Evolutionary conservation across 37 sponge, comb jelly and placozoan species (phyloP), one percentile per base, ranked within the genome.

Genomic region (Axinella damicornis): DNA sequence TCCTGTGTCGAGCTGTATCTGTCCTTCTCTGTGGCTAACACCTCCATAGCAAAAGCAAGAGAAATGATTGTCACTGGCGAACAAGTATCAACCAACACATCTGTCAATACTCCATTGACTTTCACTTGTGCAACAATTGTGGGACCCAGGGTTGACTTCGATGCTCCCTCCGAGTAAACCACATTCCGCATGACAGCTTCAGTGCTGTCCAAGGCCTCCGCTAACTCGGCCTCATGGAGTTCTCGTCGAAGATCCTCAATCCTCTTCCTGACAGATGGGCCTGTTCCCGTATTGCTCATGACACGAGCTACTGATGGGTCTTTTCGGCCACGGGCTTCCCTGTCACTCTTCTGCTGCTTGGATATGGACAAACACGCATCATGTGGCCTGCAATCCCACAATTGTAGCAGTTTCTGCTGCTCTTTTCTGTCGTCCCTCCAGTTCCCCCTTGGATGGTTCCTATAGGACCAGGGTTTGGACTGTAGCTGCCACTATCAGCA

Each of bases 341-440:
- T 12, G n/a, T 69, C 73, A 19, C 33, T 17, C 15, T 57, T 87
- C 1, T 21, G 1, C 62, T 33, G 71, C 32, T 39, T 30, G 74
- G 80, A 54, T 79, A 87, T 6, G 80, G 74, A 60, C 87, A 87
- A 25, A 25, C 20, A 41, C 57, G 57, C 19, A 24, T 33, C 13
- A 79, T 27, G 65, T 87, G 87, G 25, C 80, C 73, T 62, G 31
- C 40, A 55, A 57, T 2, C 6, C 79, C 87, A 61, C 80, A 79
- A 53, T 61, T 58, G 36, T 24, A 72, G 32, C 74, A 79, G 18
- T 19, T 74, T n/a, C 39, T 30, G 36, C 71, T 15, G 15, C 17
- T 56, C 18, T n/a, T n/a, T n/a, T n/a, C n/a, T n/a, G n/a, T 57
- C n/a, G n/a, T n/a, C n/a, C n/a, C n/a, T n/a, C n/a, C n/a, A n/a